phyloP scores from a whole-genome alignment of 2,113 vertebrate genomes.

The Heterotilapia buettikoferi region DNA sequence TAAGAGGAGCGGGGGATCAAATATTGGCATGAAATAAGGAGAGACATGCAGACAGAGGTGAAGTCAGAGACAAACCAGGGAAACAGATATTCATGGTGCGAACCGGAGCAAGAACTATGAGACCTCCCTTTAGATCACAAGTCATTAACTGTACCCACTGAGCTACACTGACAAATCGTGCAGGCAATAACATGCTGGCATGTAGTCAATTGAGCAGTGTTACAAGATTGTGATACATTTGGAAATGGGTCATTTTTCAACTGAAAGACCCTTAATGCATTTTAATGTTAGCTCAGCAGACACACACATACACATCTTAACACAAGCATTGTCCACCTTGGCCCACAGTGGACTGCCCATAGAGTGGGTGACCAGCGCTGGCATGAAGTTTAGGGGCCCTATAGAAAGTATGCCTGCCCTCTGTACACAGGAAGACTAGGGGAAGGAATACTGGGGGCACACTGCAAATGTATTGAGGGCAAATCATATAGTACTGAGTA shows the following conservation, averaged over 20 bases:
- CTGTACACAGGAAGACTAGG: neutral
- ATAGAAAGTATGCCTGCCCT: neutral
- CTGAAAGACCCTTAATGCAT: constrained; percentile 18
- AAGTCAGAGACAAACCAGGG: neutral
- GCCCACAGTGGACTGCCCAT: neutral
- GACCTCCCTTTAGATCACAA: neutral
- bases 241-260: constrained; percentile 48
- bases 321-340: neutral
- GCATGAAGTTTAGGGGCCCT: neutral
- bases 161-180: constrained; percentile 28
- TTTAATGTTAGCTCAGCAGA: neutral
- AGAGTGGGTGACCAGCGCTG: neutral
- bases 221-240: constrained; percentile 37
- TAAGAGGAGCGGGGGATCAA: neutral
- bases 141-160: constrained; percentile 27
- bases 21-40: neutral
- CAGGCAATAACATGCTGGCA: constrained; percentile 37
- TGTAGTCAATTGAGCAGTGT: neutral
- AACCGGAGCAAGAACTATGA: neutral
- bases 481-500: neutral
- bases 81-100: neutral
- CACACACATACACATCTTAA: neutral
- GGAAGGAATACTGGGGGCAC: neutral
- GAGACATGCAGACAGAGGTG: neutral
- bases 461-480: neutral